Base-by-base conservation (phyloP, 2,888 invertebrate genomes). In the Apamea anceps region DNA sequence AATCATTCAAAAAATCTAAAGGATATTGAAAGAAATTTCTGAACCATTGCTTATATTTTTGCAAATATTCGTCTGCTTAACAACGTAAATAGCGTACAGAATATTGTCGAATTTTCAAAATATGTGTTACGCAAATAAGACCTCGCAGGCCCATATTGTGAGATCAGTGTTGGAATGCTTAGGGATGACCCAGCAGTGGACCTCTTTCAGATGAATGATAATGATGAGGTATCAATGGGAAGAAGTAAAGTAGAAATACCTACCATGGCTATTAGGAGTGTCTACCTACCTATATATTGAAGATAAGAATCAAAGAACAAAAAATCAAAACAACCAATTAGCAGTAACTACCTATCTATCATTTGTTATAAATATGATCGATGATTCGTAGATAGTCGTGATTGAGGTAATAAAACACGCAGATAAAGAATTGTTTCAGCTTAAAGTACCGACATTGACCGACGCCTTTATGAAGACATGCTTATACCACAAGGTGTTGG, bases 341-440 rank as follows among this genome's bases (percentile, higher is more conserved):
- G 13, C 60, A 70, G 42, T 42, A 42, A 13, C 12, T 32, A 42
- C 4, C 21, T 72, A n/a, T 48, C 18, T 32, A 63, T 42, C 12
- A 18, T 72, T 70, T 12, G 15, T 28, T 60, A 48, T 45, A 45
- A 63, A 72, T 42, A 13, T 63, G 63, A 72, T 78, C 60, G 32
- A 42, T 42, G 13, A 32, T 28, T 51, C 1, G 7, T 13, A 65
- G 48, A 45, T 83, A 60, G 79, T 65, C 67, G 42, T 63, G 51
- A 78, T 81, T 65, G 25, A 57, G 57, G 63, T 83, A 51, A 68
- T 63, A 48, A 32, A 63, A 82, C 78, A 68, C 15, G 42, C 7
- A 13, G 60, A 57, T 79, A 72, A 60, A 66, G 51, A 2, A 51
- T 51, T n/a, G 2, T 57, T 67, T 77, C 51, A 75, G 42, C 18